A percentile compares a stretch with the other conserved stretches of the same genome.
Conservation (phyloP, 2,888 invertebrate species). For the Cyclophora albipunctata region DNA sequence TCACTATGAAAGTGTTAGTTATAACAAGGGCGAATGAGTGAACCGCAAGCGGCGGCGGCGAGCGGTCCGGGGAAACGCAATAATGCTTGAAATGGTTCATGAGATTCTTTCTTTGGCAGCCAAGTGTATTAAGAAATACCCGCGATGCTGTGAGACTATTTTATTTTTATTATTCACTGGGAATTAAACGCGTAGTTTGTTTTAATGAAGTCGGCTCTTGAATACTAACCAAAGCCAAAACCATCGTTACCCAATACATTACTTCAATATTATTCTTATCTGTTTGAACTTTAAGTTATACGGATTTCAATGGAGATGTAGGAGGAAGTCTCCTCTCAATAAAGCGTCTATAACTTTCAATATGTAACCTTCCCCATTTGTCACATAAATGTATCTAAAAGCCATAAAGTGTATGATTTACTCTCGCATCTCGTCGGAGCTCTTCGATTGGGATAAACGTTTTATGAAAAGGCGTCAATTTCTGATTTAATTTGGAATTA, state of each 20-base stretch:
- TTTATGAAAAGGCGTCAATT: conserved; percentile 41
- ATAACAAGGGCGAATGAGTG: conserved; percentile 24
- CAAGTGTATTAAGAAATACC: conserved; percentile 43
- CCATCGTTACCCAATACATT: too few species aligned
- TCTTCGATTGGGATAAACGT: conserved; percentile 33
- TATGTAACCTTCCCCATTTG: too few species aligned
- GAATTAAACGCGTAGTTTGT: conserved; percentile 11
- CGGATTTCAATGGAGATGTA: too few species aligned
- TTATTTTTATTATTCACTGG: conserved; percentile 29
- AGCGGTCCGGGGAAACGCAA: conserved; percentile 28
- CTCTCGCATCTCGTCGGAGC: conserved; percentile 26
- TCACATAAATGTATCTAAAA: too few species aligned
- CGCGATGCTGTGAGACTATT: conserved; percentile 30
- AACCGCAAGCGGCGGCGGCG: conserved; percentile 8
- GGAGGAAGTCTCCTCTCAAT: too few species aligned
- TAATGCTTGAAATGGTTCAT: conserved; percentile 28
- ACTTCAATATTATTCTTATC: too few species aligned
- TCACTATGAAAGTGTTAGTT: conserved; percentile 21
- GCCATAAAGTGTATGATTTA: conserved; percentile 14
- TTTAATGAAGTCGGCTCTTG: conserved; percentile 8
- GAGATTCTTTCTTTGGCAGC: conserved; percentile 36
- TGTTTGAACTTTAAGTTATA: too few species aligned
- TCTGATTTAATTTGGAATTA: conserved; percentile 44
- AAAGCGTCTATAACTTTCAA: too few species aligned
- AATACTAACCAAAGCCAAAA: conserved; percentile 3